phyloP scores from a whole-genome alignment of 2,113 vertebrate species.

The Paradisaea rubra region DNA sequence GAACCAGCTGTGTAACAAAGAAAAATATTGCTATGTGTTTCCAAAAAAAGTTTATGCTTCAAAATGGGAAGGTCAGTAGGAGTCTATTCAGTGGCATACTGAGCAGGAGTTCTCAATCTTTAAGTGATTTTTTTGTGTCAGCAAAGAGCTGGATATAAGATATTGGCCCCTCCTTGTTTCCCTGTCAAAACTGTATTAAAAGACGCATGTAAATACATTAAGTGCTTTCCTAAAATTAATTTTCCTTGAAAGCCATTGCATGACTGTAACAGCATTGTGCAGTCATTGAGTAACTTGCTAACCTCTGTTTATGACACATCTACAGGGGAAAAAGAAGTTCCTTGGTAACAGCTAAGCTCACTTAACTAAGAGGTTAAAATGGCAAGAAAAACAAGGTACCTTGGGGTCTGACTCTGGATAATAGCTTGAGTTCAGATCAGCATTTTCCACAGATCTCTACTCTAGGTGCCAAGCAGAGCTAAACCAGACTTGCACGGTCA shows the following conservation, averaged over 20 bases:
- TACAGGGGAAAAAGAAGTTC: not conserved
- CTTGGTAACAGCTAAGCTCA: not conserved
- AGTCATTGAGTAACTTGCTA: not conserved
- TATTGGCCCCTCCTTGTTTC: not conserved
- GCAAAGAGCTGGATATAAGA: not conserved
- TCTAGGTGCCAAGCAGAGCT: slow-evolving; percentile 1
- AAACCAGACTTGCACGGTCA: not conserved
- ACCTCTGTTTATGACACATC: not conserved
- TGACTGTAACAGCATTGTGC: not conserved
- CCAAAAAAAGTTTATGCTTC: not conserved
- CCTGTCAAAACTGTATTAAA: not conserved
- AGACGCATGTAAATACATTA: not conserved
- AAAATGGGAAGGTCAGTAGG: not conserved
- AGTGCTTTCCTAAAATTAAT: not conserved
- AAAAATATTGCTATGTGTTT: not conserved
- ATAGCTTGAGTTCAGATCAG: not conserved
- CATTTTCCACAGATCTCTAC: not conserved
- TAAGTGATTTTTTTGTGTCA: not conserved
- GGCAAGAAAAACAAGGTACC: not conserved
- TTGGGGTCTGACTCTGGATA: not conserved
- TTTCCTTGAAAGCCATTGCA: not conserved
- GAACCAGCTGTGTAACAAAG: not conserved
- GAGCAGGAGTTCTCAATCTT: not conserved
- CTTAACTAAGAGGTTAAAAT: not conserved
- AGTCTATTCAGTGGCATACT: not conserved